Conservation (phyloP, 2,113 vertebrate species). For the Craseonycteris thonglongyai region DNA sequence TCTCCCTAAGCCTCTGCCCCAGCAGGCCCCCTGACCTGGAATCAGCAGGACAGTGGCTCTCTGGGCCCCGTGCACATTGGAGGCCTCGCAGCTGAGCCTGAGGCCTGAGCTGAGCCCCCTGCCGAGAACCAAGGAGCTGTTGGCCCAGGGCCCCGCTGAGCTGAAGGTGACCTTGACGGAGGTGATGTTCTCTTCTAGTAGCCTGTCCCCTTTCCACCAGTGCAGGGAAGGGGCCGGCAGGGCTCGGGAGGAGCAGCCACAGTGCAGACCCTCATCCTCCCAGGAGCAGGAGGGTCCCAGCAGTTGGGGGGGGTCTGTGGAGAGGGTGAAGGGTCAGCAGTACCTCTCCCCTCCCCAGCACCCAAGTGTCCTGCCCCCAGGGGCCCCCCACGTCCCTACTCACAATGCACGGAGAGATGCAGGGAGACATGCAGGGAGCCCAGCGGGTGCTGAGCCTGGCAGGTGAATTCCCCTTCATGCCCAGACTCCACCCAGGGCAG, state of each 20-base stretch:
- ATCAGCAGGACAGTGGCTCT: not conserved
- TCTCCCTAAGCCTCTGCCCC: not conserved
- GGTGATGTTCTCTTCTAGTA: not conserved
- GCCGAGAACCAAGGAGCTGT: conserved; percentile 8
- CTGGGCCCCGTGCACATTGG: rapidly evolving
- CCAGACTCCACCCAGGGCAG: not conserved
- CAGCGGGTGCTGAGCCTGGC: not conserved
- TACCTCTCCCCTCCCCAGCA: no score
- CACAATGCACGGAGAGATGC: conserved; percentile 11
- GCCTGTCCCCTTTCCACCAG: not conserved
- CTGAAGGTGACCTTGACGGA: not conserved
- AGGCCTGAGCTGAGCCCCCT: not conserved
- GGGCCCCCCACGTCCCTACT: not conserved
- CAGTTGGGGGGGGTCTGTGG: not conserved
- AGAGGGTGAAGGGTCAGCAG: not conserved
- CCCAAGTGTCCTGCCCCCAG: not conserved
- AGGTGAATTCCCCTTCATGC: not conserved
- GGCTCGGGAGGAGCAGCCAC: not conserved
- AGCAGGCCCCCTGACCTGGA: not conserved
- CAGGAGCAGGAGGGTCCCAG: conserved; percentile 32
- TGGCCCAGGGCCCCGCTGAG: not conserved
- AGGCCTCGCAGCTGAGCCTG: not conserved
- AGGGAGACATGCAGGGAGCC: not conserved
- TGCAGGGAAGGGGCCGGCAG: not conserved
- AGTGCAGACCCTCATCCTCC: not conserved